Evolutionary conservation across 2,888 invertebrate genomes (phyloP), one percentile per base, ranked within the genome.

Genomic region (Metacarcinus magister): DNA sequence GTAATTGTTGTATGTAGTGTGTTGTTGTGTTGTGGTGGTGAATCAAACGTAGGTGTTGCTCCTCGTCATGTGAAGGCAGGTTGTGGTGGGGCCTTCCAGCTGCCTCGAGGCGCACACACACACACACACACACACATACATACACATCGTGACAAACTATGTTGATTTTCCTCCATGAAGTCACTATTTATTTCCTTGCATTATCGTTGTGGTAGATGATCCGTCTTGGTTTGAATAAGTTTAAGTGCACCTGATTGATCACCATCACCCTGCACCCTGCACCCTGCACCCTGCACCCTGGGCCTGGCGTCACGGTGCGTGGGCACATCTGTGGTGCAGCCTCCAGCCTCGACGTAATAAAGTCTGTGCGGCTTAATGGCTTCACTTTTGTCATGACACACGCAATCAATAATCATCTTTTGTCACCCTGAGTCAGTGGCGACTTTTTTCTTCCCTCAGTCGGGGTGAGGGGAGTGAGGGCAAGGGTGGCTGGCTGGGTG

Each of bases 331-430:
- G 82, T 23, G 32, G 82, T 23, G 82, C 82, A 82, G 82, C 82
- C 82, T 82, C 82, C 82, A 67, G 82, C 82, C 32, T 5, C 32
- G 82, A 5, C 82, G 8, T 82, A 13, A 28, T 82, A 28, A 32
- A 82, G 82, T 82, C 32, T 32, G 82, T n/a, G 32, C 82, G 82
- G 82, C 82, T 82, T 82, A 82, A 28, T 82, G 82, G 82, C 82
- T 82, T 82, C 82, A 82, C 82, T 82, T 82, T 82, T 82, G 82
- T 82, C 82, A 82, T 32, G 82, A 82, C 32, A 32, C 82, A 16
- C 32, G 19, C 82, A 82, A 82, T 82, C 82, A 82, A 82, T 82
- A 82, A 82, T 28, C 82, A 82, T 10, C 82, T 82, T 82, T 82
- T 82, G 82, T 82, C 82, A 32, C 82, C 32, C 32, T 2, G 82